phyloP scores from a whole-genome alignment of 2,113 vertebrate genomes.

The Dendropsophus ebraccatus region DNA sequence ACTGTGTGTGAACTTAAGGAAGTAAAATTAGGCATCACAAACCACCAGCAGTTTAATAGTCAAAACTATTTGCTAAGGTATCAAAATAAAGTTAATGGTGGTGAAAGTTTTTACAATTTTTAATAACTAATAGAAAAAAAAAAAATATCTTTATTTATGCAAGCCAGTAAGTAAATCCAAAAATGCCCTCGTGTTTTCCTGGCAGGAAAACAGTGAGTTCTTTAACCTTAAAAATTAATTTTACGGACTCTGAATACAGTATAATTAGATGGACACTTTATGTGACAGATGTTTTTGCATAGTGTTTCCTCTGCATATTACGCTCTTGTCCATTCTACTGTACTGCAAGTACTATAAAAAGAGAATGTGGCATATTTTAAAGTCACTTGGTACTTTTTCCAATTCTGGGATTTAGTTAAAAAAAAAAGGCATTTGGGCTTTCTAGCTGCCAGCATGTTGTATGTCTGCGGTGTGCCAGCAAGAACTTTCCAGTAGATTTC shows the following conservation, averaged over 20 bases:
- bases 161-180: not conserved
- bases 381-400: slow-evolving; percentile 31
- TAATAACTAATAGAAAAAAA: not conserved
- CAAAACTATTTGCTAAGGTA: not conserved
- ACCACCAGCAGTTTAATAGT: not conserved
- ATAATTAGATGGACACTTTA: not conserved
- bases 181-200: slow-evolving; percentile 1
- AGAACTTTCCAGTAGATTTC: slow-evolving; percentile 37
- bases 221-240: slow-evolving; percentile 11
- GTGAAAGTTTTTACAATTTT: not conserved
- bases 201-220: not conserved
- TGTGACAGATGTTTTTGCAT: slow-evolving; percentile 5
- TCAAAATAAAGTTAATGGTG: not conserved
- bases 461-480: slow-evolving; percentile 24
- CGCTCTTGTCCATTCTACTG: not conserved
- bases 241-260: slow-evolving; percentile 4
- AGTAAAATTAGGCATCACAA: not conserved
- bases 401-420: slow-evolving; percentile 5
- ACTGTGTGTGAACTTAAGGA: too few species aligned
- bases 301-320: slow-evolving; percentile 3
- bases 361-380: not conserved
- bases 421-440: not conserved
- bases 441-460: slow-evolving; percentile 13
- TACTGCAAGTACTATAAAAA: not conserved
- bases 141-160: not conserved